These are phyloP conservation scores for Gibbula magus DNA, from an alignment of 2,888 invertebrate species.

Conservation along the genomic window DNA sequence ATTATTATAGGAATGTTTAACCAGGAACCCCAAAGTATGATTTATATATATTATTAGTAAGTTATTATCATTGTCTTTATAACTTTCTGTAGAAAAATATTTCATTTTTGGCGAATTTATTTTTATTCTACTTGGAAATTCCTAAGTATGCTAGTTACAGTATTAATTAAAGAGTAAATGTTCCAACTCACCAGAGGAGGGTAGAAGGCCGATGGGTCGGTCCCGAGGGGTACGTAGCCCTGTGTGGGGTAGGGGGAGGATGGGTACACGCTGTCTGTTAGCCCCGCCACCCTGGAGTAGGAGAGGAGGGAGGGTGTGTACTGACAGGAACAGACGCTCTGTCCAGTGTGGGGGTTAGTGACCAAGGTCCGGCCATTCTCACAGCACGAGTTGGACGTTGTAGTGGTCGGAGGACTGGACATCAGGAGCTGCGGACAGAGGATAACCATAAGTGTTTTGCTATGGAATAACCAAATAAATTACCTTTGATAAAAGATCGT, in stretches of 20 bases:
- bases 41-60: too few species aligned
- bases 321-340: slow-evolving; percentile 78
- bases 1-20: too few species aligned
- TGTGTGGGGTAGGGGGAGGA: slow-evolving; percentile 68
- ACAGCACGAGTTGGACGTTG: slow-evolving; percentile 80
- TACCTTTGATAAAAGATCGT: too few species aligned
- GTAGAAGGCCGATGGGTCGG: slow-evolving; percentile 91
- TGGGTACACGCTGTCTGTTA: slow-evolving; percentile 73
- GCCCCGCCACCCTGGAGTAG: slow-evolving; percentile 81
- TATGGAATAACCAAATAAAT: too few species aligned
- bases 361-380: slow-evolving; percentile 86
- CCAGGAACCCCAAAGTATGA: too few species aligned
- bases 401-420: slow-evolving; percentile 44
- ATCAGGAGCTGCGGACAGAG: slow-evolving; percentile 46
- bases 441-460: not conserved
- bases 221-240: slow-evolving; percentile 72
- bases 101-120: too few species aligned
- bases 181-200: slow-evolving; percentile 90
- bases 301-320: slow-evolving; percentile 84
- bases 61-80: too few species aligned
- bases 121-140: too few species aligned
- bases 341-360: slow-evolving; percentile 72
- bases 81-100: too few species aligned
- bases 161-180: too few species aligned
- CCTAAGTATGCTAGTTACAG: too few species aligned